A percentile compares a stretch with the other conserved stretches of the same genome.
Evolutionary conservation across 1,140 invertebrate species (phyloP).

Genomic region (Neotoxoptera formosana): DNA sequence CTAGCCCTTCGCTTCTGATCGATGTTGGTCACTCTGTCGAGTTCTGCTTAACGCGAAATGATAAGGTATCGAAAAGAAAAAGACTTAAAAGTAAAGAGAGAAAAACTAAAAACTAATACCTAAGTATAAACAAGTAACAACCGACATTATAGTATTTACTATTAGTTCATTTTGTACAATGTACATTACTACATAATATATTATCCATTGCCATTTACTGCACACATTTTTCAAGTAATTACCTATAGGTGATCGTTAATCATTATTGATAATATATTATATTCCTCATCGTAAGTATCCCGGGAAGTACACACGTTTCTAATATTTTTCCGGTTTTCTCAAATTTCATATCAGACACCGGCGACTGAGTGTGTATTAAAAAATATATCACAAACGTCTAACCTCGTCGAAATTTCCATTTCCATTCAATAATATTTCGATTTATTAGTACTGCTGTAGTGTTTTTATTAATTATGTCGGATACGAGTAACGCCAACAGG

Average conservation of each 20-base stretch:
- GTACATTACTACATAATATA: background rate
- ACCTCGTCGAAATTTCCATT: background rate
- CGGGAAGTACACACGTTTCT: background rate
- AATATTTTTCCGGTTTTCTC: background rate
- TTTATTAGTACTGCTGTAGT: background rate
- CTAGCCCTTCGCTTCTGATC: too few species aligned
- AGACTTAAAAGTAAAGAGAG: background rate
- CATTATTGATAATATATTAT: background rate
- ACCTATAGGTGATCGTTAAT: background rate
- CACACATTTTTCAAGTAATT: background rate
- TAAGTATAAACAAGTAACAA: conserved; percentile 26
- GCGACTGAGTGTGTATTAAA: background rate
- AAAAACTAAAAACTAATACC: background rate
- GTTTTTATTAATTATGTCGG: conserved; percentile 27
- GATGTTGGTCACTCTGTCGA: background rate
- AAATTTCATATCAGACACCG: background rate
- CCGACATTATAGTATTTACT: background rate
- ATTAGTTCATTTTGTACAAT: too few species aligned
- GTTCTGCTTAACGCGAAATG: background rate
- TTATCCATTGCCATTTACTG: background rate
- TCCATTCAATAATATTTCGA: background rate
- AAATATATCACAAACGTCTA: background rate
- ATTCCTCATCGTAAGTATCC: background rate
- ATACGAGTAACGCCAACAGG: conserved; percentile 4
- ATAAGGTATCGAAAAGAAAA: conserved; percentile 30